Evolutionary conservation across 1,140 invertebrate species (phyloP).

Genomic region (Megalopta genalis): DNA sequence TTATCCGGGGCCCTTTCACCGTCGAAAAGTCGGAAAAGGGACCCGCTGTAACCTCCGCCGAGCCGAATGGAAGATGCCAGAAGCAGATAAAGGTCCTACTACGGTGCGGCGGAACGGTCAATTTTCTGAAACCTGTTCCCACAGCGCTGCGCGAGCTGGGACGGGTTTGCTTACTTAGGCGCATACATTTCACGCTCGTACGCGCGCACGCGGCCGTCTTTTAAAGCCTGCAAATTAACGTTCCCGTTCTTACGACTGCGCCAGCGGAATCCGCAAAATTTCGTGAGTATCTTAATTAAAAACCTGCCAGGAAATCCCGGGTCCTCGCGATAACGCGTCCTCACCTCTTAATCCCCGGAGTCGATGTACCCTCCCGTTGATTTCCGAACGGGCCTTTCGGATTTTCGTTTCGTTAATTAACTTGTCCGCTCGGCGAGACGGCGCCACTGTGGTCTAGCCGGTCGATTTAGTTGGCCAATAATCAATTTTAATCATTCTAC

Average conservation of each 20-base stretch:
- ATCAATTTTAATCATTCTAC: too few species aligned
- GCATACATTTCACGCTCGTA: constrained; percentile 69
- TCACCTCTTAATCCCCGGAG: constrained; percentile 17
- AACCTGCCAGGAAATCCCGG: constrained; percentile 1
- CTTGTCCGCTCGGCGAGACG: too few species aligned
- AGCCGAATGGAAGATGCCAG: constrained; percentile 56
- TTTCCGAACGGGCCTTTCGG: not conserved
- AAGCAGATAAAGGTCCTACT: constrained; percentile 72
- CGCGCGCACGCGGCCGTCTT: constrained; percentile 56
- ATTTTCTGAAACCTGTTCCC: constrained; percentile 78
- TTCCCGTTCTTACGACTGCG: constrained; percentile 55
- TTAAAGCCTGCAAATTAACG: constrained; percentile 72
- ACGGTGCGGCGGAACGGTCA: constrained; percentile 72
- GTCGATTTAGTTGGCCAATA: too few species aligned
- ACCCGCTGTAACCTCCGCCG: not conserved
- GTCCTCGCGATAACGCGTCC: not conserved
- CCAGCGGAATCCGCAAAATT: constrained; percentile 59
- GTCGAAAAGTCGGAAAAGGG: not conserved
- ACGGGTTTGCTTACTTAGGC: constrained; percentile 70
- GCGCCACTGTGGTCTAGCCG: too few species aligned
- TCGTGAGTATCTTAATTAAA: constrained; percentile 71
- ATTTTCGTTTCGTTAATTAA: not conserved
- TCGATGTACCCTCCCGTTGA: too few species aligned
- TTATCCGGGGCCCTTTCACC: not conserved
- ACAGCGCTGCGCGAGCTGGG: constrained; percentile 16